Evolutionary conservation across 2,888 invertebrate genomes (phyloP).

Genomic region (Acronicta aceris): DNA sequence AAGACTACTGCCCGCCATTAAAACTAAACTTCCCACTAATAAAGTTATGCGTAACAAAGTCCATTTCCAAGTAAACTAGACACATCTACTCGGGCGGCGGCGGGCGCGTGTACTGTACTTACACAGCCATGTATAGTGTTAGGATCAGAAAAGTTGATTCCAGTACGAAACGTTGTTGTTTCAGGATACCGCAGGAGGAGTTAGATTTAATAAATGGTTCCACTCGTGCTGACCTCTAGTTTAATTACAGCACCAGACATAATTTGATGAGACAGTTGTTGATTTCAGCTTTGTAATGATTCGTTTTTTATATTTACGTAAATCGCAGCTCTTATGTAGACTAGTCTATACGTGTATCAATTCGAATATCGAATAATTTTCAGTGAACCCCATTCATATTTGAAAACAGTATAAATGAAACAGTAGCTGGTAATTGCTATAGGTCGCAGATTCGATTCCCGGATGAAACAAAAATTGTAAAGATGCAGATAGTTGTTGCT

Average conservation of each 20-base stretch:
- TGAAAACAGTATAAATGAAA: too few species aligned
- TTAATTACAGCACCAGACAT: conserved; percentile 34
- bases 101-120: conserved; percentile 45
- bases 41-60: conserved; percentile 70
- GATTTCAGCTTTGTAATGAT: too few species aligned
- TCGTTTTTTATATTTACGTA: too few species aligned
- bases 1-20: conserved; percentile 67
- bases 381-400: too few species aligned
- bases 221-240: conserved; percentile 34
- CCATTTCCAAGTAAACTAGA: conserved; percentile 69
- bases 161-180: conserved; percentile 38
- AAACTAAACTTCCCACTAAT: conserved; percentile 71
- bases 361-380: too few species aligned
- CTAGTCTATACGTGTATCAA: too few species aligned
- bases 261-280: conserved; percentile 13
- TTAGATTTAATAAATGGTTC: conserved; percentile 42
- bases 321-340: too few species aligned
- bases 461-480: too few species aligned
- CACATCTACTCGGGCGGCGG: conserved; percentile 52
- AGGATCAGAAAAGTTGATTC: conserved; percentile 58
- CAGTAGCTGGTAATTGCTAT: too few species aligned
- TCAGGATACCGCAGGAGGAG: conserved; percentile 19
- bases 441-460: too few species aligned
- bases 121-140: conserved; percentile 60
- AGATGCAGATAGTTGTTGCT: too few species aligned